Percentiles rank a stretch among this genome's conserved stretches.
Evolutionary conservation across 1,140 invertebrate species (phyloP).

Genomic region (Matsumurasca onukii): DNA sequence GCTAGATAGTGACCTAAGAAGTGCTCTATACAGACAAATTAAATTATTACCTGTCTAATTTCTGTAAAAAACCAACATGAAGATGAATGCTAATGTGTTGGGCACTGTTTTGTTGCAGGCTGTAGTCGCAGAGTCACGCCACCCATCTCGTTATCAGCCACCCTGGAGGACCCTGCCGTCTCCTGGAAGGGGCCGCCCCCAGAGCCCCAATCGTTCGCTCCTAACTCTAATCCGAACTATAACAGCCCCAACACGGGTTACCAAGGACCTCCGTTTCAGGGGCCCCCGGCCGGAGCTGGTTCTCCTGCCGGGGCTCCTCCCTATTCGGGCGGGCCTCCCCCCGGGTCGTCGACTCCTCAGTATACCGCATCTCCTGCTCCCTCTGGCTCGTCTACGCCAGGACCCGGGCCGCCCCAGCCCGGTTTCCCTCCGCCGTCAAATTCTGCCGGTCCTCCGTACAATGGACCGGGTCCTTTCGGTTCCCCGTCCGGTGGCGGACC

Average conservation of each 20-base stretch:
- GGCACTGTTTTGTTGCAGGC: slow-evolving; percentile 50
- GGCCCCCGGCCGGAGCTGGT: slow-evolving; percentile 61
- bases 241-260: slow-evolving; percentile 59
- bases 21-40: too few species aligned
- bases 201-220: slow-evolving; percentile 60
- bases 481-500: slow-evolving; percentile 63
- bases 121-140: slow-evolving; percentile 61
- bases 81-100: too few species aligned
- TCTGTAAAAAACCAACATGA: too few species aligned
- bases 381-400: slow-evolving; percentile 72
- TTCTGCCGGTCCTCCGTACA: slow-evolving; percentile 61
- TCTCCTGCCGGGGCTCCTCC: slow-evolving; percentile 62
- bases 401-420: slow-evolving; percentile 60
- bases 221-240: slow-evolving; percentile 57
- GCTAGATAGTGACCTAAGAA: too few species aligned
- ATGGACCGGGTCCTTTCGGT: slow-evolving; percentile 65
- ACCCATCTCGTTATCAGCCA: slow-evolving; percentile 62
- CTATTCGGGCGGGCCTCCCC: slow-evolving; percentile 65
- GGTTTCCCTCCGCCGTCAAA: slow-evolving; percentile 63
- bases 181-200: slow-evolving; percentile 67
- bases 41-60: too few species aligned
- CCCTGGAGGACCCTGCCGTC: slow-evolving; percentile 66
- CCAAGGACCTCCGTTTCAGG: slow-evolving; percentile 61
- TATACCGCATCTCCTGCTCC: slow-evolving; percentile 74
- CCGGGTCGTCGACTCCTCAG: slow-evolving; percentile 70